phyloP scores from a whole-genome alignment of 2,888 invertebrate species.

The Amphipyra tragopoginis region DNA sequence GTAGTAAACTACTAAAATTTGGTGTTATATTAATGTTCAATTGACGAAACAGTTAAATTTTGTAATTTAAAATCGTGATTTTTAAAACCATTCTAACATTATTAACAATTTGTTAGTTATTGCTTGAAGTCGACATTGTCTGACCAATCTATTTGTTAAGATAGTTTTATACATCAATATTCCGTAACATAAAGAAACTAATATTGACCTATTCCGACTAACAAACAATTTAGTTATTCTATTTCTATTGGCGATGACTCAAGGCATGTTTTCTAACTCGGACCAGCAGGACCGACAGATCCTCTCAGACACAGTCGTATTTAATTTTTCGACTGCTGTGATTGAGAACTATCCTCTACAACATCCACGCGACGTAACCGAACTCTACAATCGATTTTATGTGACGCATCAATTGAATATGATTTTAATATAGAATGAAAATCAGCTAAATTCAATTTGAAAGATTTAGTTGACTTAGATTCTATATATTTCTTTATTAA shows the following conservation, averaged over 20 bases:
- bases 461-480: slow-evolving; percentile 25
- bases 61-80: slow-evolving; percentile 5
- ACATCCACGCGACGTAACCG: slow-evolving; percentile 3
- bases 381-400: slow-evolving; percentile 15
- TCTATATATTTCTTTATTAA: slow-evolving; percentile 6
- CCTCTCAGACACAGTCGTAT: slow-evolving; percentile 4
- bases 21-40: slow-evolving; percentile 38
- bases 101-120: background rate
- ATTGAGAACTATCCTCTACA: background rate
- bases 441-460: slow-evolving; percentile 25
- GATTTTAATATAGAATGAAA: slow-evolving; percentile 15
- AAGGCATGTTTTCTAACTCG: slow-evolving; percentile 32
- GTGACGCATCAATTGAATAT: slow-evolving; percentile 15
- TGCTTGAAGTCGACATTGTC: slow-evolving; percentile 13
- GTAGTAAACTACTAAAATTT: slow-evolving; percentile 39
- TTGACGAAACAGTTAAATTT: slow-evolving; percentile 34
- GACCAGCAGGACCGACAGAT: background rate
- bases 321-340: background rate
- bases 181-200: slow-evolving; percentile 11
- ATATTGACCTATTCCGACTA: slow-evolving; percentile 27
- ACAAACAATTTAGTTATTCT: slow-evolving; percentile 34
- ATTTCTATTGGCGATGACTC: slow-evolving; percentile 26
- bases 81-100: slow-evolving; percentile 9
- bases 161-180: slow-evolving; percentile 1
- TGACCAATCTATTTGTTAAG: background rate